Conservation (phyloP, 2,113 vertebrate species). For the Nymphicus hollandicus region DNA sequence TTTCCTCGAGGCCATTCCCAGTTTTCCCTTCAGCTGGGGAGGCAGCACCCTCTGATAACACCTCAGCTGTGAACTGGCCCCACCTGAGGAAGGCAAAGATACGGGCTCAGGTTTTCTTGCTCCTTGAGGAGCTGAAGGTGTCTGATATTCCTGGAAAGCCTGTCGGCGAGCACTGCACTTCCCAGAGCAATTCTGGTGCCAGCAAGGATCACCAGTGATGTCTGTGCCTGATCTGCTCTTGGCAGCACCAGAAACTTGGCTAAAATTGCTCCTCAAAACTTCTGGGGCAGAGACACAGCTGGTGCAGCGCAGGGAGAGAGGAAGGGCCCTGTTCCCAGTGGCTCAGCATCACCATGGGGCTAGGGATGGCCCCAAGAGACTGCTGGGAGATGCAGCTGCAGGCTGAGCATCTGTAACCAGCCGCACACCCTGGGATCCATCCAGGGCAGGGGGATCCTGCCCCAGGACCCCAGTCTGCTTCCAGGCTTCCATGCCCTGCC, state of each 20-base stretch:
- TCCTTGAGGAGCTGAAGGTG: not conserved
- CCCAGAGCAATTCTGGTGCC: not conserved
- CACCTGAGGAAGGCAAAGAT: not conserved
- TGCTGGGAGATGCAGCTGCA: not conserved
- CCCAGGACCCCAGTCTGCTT: not conserved
- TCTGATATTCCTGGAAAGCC: not conserved
- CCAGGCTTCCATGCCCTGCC: not conserved
- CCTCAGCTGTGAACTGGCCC: not conserved
- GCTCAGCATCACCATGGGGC: fast-evolving
- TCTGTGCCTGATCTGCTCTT: not conserved
- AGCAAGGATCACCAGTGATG: not conserved
- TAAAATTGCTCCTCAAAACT: not conserved
- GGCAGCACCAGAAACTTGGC: not conserved
- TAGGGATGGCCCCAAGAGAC: not conserved
- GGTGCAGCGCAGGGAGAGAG: not conserved
- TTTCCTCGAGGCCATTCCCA: not conserved
- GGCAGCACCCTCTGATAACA: fast-evolving
- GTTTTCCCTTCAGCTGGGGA: not conserved
- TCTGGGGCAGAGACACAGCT: not conserved
- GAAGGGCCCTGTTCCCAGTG: not conserved
- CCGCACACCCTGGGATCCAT: not conserved
- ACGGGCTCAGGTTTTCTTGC: not conserved
- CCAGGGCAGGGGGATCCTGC: not conserved
- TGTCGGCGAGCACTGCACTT: not conserved
- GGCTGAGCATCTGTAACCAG: not conserved